Base-by-base conservation (phyloP, 1,140 invertebrate species). In the Ruditapes philippinarum region DNA sequence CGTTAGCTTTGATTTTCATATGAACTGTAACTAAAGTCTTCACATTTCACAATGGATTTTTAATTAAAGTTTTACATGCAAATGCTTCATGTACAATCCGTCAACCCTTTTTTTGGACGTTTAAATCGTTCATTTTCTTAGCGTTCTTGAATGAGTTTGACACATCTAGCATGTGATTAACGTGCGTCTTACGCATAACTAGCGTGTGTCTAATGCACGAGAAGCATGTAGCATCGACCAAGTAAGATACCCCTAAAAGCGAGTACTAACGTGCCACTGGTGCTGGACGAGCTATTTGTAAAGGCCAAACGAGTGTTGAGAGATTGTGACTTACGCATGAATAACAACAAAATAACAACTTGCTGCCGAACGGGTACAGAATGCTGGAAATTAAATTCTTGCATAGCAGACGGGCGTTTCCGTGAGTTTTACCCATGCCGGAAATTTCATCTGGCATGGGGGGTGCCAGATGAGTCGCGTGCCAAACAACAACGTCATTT, bases 321-420 rank as follows among this genome's bases (percentile, higher is more conserved):
- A 78, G 74, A 36, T 36, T 78, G 74, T 78, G 74, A 78, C 74
- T 78, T 12, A 78, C 74, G 74, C 45, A 40, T 78, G 74, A 78
- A 78, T 45, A 78, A 70, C 65, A 31, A 45, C 42, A 45, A 14
- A 45, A 70, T 70, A 70, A 31, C 38, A 31, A 17, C n/a, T 70
- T 70, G 25, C 65, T 70, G 65, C 33, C 33, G 33, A 70, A 70
- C 65, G 65, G 42, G 42, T 45, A 70, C 25, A 70, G 33, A 70
- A 70, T 31, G 65, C 65, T 70, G 65, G 65, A 62, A 62, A 62
- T 62, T 62, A n/a, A n/a, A n/a, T n/a, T n/a, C n/a, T n/a, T n/a
- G n/a, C n/a, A n/a, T n/a, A n/a, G n/a, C n/a, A n/a, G n/a, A n/a
- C n/a, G n/a, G n/a, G n/a, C n/a, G n/a, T n/a, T n/a, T n/a, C n/a